Base-by-base conservation (phyloP, 2,888 invertebrate species). In the Aethes cnicana region DNA sequence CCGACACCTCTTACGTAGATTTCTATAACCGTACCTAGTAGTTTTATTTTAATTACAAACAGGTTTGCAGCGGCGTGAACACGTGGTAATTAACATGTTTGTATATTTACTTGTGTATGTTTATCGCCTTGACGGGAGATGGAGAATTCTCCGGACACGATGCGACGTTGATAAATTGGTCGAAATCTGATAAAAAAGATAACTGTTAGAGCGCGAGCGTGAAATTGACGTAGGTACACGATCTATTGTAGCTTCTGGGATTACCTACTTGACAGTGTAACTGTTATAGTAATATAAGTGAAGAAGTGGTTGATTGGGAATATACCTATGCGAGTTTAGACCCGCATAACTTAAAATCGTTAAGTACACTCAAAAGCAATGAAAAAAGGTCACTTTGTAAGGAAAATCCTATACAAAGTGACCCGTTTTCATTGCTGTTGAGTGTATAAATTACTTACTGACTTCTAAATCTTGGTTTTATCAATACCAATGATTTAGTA, bases 1-100 rank as follows among this genome's bases (percentile, higher is more conserved):
- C 18, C 16, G 21, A 36, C 25, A 50, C 36, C 17, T 57, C 53
- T 67, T 47, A 54, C 39, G 64, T 64, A 66, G 63, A 65, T 62
- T 69, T 65, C 20, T 37, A 37, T 47, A 18, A 37, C 17, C 30
- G 11, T 74, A n/a, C n/a, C n/a, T n/a, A n/a, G n/a, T n/a, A 72
- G 73, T 74, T 59, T 54, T 57, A 59, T 57, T 57, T 68, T 75
- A n/a, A n/a, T n/a, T 69, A 67, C 62, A 58, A 77, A 79, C 78
- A 63, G 68, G 81, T 80, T 74, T 68, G 78, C 78, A 78, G 70
- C 70, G 65, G 50, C 53, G 47, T 49, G 16, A 39, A 54, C 42
- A 50, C 43, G 48, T 47, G 37, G 33, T 37, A 47, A 42, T 46
- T 46, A 35, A 44, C 43, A 33, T 37, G 49, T 56, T 26, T 58